Base-by-base conservation (phyloP, 2,797 vertebrate species). In the Hylomyscus alleni region DNA sequence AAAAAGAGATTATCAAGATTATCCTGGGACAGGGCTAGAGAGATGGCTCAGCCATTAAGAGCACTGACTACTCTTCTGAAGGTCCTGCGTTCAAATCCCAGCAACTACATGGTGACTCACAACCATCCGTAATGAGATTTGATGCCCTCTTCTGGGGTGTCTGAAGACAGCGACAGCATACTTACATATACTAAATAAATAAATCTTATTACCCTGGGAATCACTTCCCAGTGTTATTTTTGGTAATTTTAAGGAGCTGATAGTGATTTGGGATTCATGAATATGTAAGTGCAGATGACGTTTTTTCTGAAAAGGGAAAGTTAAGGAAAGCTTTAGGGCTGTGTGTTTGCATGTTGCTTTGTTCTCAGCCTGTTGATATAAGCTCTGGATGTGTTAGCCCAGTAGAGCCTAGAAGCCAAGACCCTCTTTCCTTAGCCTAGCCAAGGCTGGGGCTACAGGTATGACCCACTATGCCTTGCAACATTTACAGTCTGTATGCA, bases 261-360 rank as follows among this genome's bases (percentile, higher is more conserved):
- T 83, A 40, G 90, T 93, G 34, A 95, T 87, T 95, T 95, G 60
- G 87, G 24, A 54, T 47, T 54, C 72, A 82, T 56, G 97, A 94
- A 77, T 72, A 54, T 87, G 26, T 75, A 85, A 95, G 11, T 87
- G 3, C 20, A 91, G 76, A 44, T 94, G 37, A 92, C 90, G 77
- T 95, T 62, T 15, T 94, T 87, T 89, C 31, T 73, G 87, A 86
- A 60, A 92, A 56, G 58, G 69, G 76, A 94, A 67, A 91, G 47
- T 58, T 93, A 22, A 86, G 52, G 56, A 44, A 88, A 78, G 34
- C 81, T 89, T 84, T 89, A 94, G 77, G 52, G 4, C 20, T 47
- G n/a, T 7, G 34, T 47, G 6, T 85, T 52, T 31, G 34, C 34
- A 13, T 26, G 54, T 13, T 26, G 22, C 40, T 62, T 60, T 44